A percentile compares a stretch with the other conserved stretches of the same genome.
These are phyloP conservation scores for Tipula helvola DNA, from an alignment of 2,888 invertebrate genomes.

Conservation along the genomic window DNA sequence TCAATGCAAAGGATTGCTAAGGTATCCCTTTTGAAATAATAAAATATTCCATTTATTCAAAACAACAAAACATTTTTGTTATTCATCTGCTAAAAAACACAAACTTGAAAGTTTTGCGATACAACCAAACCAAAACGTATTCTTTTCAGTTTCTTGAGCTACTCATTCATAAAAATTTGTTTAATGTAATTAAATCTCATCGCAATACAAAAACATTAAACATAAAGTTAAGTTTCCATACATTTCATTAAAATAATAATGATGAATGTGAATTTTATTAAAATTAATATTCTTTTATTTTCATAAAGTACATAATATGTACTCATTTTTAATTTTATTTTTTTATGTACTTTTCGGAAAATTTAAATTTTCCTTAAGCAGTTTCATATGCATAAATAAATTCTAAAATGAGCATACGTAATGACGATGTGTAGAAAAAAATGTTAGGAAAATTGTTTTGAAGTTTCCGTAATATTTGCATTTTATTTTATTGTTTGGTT, in stretches of 20 bases:
- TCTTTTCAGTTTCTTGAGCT: not conserved
- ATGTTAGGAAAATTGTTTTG: not conserved
- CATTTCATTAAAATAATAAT: not conserved
- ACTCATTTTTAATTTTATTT: not conserved
- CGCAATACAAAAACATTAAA: not conserved
- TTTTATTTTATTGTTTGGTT: not conserved
- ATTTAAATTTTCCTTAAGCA: not conserved
- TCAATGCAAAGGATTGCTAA: no score
- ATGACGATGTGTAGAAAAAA: not conserved
- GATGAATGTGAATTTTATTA: not conserved
- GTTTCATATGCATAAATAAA: not conserved
- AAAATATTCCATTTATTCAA: no score
- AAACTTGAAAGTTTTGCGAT: not conserved
- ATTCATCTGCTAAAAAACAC: not conserved
- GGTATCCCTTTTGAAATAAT: no score
- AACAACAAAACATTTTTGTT: not conserved
- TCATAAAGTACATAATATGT: not conserved
- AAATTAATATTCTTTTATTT: not conserved
- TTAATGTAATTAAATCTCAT: not conserved
- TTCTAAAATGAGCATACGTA: not conserved
- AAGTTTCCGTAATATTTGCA: not conserved
- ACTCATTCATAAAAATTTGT: not conserved
- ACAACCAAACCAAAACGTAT: not conserved
- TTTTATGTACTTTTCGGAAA: not conserved
- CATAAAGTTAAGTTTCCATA: not conserved